Conservation (phyloP, 1,140 invertebrate species). For the Heliothis virescens region DNA sequence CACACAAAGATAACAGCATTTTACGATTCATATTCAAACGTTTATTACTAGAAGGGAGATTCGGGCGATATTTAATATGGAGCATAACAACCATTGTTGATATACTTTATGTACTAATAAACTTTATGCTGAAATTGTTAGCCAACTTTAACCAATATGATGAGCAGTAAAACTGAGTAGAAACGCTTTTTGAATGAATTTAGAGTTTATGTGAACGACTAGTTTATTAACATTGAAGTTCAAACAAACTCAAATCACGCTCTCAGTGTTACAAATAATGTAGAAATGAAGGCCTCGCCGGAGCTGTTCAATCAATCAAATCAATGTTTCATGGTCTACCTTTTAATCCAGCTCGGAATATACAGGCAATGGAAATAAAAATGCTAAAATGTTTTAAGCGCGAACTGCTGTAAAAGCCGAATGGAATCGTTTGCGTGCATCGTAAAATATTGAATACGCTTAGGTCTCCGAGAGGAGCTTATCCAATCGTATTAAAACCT, state of each 20-base stretch:
- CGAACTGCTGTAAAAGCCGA: slow-evolving; percentile 4
- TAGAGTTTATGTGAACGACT: background rate
- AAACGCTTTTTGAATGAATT: slow-evolving; percentile 13
- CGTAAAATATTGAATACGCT: slow-evolving; percentile 28
- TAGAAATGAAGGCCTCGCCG: background rate
- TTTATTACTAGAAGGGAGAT: slow-evolving; percentile 43
- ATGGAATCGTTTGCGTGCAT: slow-evolving; percentile 17
- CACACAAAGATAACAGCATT: slow-evolving; percentile 39
- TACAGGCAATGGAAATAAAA: slow-evolving; percentile 19
- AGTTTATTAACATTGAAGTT: background rate
- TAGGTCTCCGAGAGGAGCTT: slow-evolving; percentile 6
- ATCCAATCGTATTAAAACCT: slow-evolving; percentile 45
- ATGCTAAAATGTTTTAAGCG: slow-evolving; percentile 19
- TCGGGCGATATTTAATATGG: slow-evolving; percentile 40
- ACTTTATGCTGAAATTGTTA: slow-evolving; percentile 26
- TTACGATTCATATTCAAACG: slow-evolving; percentile 49
- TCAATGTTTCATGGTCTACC: background rate
- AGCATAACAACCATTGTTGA: slow-evolving; percentile 34
- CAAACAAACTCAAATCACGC: background rate
- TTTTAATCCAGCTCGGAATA: slow-evolving; percentile 6
- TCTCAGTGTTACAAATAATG: background rate
- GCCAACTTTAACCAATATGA: slow-evolving; percentile 27
- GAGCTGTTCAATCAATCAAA: slow-evolving; percentile 2
- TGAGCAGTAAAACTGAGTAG: slow-evolving; percentile 16
- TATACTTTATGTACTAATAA: slow-evolving; percentile 39